Evolutionary conservation across 1,140 invertebrate species (phyloP), one percentile per base, ranked within the genome.

Genomic region (Holotrichia oblita): DNA sequence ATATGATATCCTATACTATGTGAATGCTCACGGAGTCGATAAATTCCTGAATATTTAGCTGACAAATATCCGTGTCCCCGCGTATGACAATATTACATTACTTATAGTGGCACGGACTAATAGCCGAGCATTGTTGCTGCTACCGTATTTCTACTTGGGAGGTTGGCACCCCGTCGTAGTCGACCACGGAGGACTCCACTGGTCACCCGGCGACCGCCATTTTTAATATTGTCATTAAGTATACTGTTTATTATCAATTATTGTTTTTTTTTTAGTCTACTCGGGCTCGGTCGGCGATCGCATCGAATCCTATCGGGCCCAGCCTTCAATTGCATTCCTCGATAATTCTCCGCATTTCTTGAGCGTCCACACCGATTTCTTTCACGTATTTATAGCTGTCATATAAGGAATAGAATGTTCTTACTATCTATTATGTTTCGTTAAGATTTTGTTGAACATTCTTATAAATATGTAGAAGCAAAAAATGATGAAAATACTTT

Each of bases 91-190:
- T 81, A 83, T 83, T 83, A 83, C 82, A 83, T 83, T 81, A 81
- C 79, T 83, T 83, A 83, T 79, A 59, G 69, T 83, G 82, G 82
- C 82, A 81, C 81, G 69, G 77, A 83, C 82, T 81, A 83, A 83
- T 83, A 77, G 82, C 69, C 24, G 24, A 59, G 40, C 79, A 83
- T 83, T 83, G 82, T 83, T 80, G 76, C 78, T 78, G 82, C 82
- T 83, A 83, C 82, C 76, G 82, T 83, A 81, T 81, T 80, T 83
- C 82, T 72, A 83, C 82, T 81, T 83, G 82, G 81, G 82, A 77
- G 82, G 82, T 78, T 40, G 80, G 78, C 81, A 79, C 82, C 82
- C 78, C 73, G 78, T 61, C 24, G 78, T 20, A 44, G 41, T 40
- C 17, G 44, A 76, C 74, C 69, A 64, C 74, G 72, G 44, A 40